Evolutionary conservation across 2,113 vertebrate species (phyloP).

Genomic region (Myxocyprinus asiaticus): DNA sequence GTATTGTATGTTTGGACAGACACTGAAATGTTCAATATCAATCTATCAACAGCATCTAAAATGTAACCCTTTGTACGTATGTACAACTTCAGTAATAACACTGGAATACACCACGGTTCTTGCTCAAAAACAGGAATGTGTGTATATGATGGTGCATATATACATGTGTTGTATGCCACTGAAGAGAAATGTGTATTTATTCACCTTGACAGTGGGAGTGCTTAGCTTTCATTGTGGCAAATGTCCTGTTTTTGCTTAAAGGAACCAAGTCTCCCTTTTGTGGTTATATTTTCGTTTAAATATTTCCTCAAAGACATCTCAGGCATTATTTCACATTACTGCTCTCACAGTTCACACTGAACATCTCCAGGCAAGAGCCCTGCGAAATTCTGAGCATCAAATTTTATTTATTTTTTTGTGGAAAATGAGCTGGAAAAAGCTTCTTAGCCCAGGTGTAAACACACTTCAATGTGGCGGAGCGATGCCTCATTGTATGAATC

Average conservation of each 20-base stretch:
- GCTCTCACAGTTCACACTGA: slow-evolving; percentile 9
- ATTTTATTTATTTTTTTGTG: neutral
- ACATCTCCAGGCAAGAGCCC: slow-evolving; percentile 21
- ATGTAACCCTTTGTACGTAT: no score
- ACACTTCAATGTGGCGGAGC: slow-evolving; percentile 4
- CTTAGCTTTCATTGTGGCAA: neutral
- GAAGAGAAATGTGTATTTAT: no score
- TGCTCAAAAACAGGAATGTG: no score
- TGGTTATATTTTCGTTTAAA: neutral
- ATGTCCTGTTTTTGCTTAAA: neutral
- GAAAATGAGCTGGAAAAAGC: slow-evolving; percentile 21
- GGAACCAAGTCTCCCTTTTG: neutral
- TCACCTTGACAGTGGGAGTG: neutral
- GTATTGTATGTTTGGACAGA: no score
- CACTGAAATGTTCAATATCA: no score
- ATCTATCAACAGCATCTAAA: no score
- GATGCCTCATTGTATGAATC: slow-evolving; percentile 40
- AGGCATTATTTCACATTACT: neutral
- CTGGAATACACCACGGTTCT: no score
- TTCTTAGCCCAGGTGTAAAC: slow-evolving; percentile 25
- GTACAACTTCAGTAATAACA: no score
- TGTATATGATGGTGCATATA: no score
- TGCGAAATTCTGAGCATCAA: slow-evolving; percentile 17
- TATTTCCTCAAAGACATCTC: neutral
- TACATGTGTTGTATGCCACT: no score